phyloP scores from a whole-genome alignment of 2,797 vertebrate species.

The Lemur catta region DNA sequence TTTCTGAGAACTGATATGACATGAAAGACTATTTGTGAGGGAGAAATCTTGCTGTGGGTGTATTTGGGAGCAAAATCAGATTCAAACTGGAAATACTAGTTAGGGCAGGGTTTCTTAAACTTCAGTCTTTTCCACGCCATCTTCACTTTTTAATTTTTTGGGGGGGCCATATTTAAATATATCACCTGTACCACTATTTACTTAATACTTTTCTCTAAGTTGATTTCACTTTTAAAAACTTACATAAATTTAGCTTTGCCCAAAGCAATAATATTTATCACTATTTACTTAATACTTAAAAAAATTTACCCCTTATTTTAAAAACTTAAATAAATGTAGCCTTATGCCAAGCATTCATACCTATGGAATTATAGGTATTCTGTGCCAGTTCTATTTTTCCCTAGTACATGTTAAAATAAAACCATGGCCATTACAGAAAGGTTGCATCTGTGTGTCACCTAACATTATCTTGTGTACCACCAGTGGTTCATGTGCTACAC shows the following conservation, averaged over 20 bases:
- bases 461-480: background rate
- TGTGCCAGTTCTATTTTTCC: background rate
- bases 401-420: background rate
- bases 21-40: background rate
- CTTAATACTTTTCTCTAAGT: background rate
- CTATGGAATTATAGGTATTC: background rate
- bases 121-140: background rate
- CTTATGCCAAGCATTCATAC: background rate
- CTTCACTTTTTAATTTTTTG: background rate
- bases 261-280: background rate
- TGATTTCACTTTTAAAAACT: conserved; percentile 11
- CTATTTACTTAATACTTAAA: background rate
- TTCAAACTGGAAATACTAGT: background rate
- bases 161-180: background rate
- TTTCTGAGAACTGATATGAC: background rate
- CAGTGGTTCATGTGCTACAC: background rate
- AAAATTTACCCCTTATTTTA: background rate
- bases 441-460: background rate
- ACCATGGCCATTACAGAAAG: background rate
- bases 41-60: background rate
- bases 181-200: background rate
- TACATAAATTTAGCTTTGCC: conserved; percentile 8
- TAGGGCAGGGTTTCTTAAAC: background rate
- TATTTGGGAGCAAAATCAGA: background rate
- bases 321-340: background rate